phyloP scores from a whole-genome alignment of 1,140 invertebrate species.

The Calosoma granatense region DNA sequence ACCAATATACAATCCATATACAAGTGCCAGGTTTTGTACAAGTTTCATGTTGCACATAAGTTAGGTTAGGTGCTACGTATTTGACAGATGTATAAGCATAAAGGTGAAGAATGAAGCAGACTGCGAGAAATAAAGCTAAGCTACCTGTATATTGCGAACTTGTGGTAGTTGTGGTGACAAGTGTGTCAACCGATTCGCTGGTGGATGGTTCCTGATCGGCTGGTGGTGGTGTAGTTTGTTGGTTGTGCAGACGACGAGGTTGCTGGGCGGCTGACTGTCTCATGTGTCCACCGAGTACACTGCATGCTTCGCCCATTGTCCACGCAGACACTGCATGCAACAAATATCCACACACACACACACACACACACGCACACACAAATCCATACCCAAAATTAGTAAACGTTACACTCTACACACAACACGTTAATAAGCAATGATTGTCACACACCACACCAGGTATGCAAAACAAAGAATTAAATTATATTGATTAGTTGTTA shows the following conservation, averaged over 20 bases:
- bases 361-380: neutral
- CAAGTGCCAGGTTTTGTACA: too few relatives aligned
- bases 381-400: too few relatives aligned
- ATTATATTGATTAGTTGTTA: too few relatives aligned
- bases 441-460: too few relatives aligned
- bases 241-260: constrained; percentile 18
- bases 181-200: constrained; percentile 28
- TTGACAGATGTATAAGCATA: too few relatives aligned
- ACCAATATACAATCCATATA: too few relatives aligned
- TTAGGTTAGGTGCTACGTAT: too few relatives aligned
- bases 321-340: constrained; percentile 10
- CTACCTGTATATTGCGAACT: constrained; percentile 30
- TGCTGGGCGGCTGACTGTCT: constrained; percentile 22
- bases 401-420: too few relatives aligned
- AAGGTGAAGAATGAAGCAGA: too few relatives aligned
- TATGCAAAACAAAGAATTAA: too few relatives aligned
- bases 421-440: too few relatives aligned
- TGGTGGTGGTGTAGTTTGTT: constrained; percentile 13
- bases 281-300: constrained; percentile 16
- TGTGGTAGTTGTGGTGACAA: constrained; percentile 25
- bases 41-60: too few relatives aligned
- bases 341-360: neutral
- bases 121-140: neutral
- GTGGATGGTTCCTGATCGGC: constrained; percentile 16
- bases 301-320: constrained; percentile 12